phyloP scores from a whole-genome alignment of 2,113 vertebrate genomes.

The Colistium nudipinnis region DNA sequence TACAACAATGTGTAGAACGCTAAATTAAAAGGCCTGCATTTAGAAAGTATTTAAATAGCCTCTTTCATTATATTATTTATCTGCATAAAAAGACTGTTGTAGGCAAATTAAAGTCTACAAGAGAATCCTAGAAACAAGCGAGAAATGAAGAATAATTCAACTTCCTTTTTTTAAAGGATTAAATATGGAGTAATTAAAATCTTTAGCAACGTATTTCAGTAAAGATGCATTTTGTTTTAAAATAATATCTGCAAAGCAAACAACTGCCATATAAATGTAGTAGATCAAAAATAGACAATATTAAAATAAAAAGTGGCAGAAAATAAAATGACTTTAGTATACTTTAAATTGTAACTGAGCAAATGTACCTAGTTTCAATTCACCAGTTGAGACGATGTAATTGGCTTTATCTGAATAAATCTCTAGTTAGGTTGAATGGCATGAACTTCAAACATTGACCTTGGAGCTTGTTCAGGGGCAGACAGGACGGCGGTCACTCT shows the following conservation, averaged over 20 bases:
- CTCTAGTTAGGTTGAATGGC: neutral
- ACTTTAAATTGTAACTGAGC: neutral
- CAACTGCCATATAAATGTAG: neutral
- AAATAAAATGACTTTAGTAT: too few relatives aligned
- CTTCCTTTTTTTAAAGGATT: too few relatives aligned
- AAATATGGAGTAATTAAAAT: too few relatives aligned
- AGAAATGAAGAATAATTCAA: too few relatives aligned
- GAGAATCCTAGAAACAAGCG: too few relatives aligned
- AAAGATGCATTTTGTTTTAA: neutral
- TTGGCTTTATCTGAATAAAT: neutral
- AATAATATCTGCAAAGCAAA: neutral
- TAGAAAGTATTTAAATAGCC: too few relatives aligned
- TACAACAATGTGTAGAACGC: too few relatives aligned
- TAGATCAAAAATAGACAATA: neutral
- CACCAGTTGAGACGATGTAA: neutral
- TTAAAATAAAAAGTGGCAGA: neutral
- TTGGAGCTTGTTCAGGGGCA: conserved; percentile 30
- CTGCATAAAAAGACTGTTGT: too few relatives aligned
- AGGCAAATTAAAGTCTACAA: too few relatives aligned
- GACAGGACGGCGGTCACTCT: conserved; percentile 42
- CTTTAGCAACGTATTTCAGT: too few relatives aligned
- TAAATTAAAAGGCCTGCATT: too few relatives aligned
- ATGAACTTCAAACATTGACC: conserved; percentile 52
- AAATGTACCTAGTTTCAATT: neutral
- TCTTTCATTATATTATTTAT: too few relatives aligned